These are phyloP conservation scores for Hemiscyllium ocellatum DNA, from an alignment of 2,113 vertebrate species.

Conservation along the genomic window DNA sequence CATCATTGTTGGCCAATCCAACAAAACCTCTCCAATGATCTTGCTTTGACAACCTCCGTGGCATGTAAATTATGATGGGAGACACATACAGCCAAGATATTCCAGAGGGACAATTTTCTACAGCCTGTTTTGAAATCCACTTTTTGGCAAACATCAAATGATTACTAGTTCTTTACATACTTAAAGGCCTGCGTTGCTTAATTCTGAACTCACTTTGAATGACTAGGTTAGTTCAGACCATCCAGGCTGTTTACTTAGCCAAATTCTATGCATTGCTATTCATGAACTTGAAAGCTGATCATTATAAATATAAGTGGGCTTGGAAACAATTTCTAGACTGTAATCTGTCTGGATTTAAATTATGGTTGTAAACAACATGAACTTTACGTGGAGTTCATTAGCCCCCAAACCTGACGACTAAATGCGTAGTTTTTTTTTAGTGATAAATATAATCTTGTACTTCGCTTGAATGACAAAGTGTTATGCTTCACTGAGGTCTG, in stretches of 20 bases:
- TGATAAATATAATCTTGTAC: background rate
- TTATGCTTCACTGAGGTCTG: no score
- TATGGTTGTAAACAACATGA: background rate
- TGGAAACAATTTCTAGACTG: background rate
- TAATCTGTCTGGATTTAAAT: background rate
- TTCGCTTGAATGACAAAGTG: background rate
- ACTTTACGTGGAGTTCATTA: background rate
- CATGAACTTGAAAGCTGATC: background rate
- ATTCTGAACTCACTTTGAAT: background rate
- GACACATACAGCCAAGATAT: background rate
- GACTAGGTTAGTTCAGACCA: background rate
- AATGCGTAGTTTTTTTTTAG: background rate
- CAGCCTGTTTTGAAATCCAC: background rate
- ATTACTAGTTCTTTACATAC: background rate
- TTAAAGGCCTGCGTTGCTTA: background rate
- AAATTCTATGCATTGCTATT: background rate
- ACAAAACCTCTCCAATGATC: background rate
- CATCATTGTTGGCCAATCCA: background rate
- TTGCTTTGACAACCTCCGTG: background rate
- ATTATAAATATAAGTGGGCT: background rate
- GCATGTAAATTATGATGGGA: background rate
- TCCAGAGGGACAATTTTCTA: background rate
- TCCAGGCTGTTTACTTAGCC: background rate
- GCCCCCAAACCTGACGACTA: background rate
- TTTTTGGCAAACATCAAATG: background rate